phyloP scores from a whole-genome alignment of 2,888 invertebrate genomes.

The Dione juno region DNA sequence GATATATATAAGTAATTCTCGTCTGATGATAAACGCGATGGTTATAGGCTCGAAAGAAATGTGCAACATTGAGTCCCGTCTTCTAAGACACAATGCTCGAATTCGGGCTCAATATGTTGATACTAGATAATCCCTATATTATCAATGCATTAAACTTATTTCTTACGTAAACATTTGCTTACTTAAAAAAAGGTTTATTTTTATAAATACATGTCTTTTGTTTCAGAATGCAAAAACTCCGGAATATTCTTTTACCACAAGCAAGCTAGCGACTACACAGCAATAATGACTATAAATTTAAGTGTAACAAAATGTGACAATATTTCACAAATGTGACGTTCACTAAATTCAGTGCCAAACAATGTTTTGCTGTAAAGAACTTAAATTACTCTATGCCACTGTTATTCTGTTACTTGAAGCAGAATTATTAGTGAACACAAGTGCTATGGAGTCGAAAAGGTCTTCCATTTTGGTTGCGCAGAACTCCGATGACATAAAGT shows the following conservation, averaged over 20 bases:
- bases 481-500: slow-evolving; percentile 73
- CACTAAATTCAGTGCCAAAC: slow-evolving; percentile 70
- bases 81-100: no score
- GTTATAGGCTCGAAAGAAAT: no score
- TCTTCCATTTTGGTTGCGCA: slow-evolving; percentile 74
- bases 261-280: slow-evolving; percentile 46
- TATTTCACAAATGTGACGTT: slow-evolving; percentile 69
- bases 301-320: slow-evolving; percentile 60
- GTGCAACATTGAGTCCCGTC: no score
- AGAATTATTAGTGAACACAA: slow-evolving; percentile 72
- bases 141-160: no score
- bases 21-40: no score
- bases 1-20: no score
- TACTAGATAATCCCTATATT: no score
- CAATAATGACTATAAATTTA: slow-evolving; percentile 80
- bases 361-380: slow-evolving; percentile 80
- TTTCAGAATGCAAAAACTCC: slow-evolving; percentile 63
- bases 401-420: slow-evolving; percentile 75
- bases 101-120: no score
- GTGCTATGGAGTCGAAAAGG: slow-evolving; percentile 76
- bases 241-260: slow-evolving; percentile 57
- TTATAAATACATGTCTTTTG: slow-evolving; percentile 48
- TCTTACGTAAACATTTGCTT: no score
- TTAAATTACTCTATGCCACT: slow-evolving; percentile 76
- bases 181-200: no score